Conservation (phyloP, 2,113 vertebrate genomes). For the Nanorana parkeri region DNA sequence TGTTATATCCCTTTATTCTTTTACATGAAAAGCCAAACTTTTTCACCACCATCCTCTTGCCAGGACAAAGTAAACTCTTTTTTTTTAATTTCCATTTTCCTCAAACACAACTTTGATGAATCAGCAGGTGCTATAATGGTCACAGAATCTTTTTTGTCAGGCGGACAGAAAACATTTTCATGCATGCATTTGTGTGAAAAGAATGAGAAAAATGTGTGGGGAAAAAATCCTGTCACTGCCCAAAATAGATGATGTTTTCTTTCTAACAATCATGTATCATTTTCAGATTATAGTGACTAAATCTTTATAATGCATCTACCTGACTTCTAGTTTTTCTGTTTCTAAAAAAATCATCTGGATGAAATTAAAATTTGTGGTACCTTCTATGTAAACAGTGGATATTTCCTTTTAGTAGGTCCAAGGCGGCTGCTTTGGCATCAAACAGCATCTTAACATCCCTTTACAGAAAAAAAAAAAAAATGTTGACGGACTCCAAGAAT, state of each 20-base stretch:
- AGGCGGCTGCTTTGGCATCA: slow-evolving; percentile 54
- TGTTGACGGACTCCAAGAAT: slow-evolving; percentile 40
- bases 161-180: neutral
- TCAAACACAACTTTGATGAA: slow-evolving; percentile 5
- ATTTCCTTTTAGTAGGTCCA: slow-evolving; percentile 46
- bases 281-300: neutral
- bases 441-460: slow-evolving; percentile 45
- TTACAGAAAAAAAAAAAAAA: slow-evolving; percentile 24
- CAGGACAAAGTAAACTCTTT: slow-evolving; percentile 1
- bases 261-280: neutral
- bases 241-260: neutral
- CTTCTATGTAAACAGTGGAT: slow-evolving; percentile 50
- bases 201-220: neutral
- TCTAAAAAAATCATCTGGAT: slow-evolving; percentile 21
- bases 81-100: slow-evolving; percentile 18
- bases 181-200: neutral
- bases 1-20: neutral
- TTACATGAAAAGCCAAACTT: neutral
- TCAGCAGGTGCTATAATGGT: slow-evolving; percentile 29
- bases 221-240: neutral
- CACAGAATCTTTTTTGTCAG: neutral
- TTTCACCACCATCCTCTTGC: neutral
- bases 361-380: slow-evolving; percentile 33
- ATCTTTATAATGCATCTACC: neutral
- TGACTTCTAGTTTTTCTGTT: neutral